These are phyloP conservation scores for Tachycineta bicolor DNA, from an alignment of 2,113 vertebrate genomes.

Conservation along the genomic window DNA sequence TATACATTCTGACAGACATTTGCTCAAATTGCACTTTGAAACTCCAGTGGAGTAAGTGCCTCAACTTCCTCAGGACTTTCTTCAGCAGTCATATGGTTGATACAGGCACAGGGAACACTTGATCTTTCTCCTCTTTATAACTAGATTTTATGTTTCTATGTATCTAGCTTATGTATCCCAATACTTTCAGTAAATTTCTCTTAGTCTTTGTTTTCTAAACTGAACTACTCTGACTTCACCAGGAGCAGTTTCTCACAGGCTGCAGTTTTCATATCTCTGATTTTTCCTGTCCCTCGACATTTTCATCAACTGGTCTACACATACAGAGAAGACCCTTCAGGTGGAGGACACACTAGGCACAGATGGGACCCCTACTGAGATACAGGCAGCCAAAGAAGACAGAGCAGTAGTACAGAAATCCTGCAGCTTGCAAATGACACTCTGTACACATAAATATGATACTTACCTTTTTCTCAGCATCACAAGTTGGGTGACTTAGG, in stretches of 20 bases:
- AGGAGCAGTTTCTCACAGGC: background rate
- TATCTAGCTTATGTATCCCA: background rate
- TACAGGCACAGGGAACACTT: background rate
- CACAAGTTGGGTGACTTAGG: background rate
- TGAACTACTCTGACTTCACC: background rate
- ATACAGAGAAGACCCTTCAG: background rate
- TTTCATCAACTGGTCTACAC: background rate
- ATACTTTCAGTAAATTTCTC: background rate
- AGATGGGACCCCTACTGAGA: background rate
- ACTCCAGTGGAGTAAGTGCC: background rate
- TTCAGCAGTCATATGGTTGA: background rate
- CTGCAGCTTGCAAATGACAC: background rate
- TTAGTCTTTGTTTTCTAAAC: background rate
- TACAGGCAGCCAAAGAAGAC: background rate
- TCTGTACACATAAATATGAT: background rate
- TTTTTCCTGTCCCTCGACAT: background rate
- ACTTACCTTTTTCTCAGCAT: background rate
- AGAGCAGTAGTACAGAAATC: background rate
- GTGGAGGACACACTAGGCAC: background rate
- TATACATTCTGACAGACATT: background rate
- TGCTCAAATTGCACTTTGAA: background rate
- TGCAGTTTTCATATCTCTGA: background rate
- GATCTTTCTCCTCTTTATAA: background rate
- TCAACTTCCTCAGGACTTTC: background rate
- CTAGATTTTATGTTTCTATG: background rate